Conservation (phyloP, 1,140 invertebrate species). For the Drosophila orosa region DNA sequence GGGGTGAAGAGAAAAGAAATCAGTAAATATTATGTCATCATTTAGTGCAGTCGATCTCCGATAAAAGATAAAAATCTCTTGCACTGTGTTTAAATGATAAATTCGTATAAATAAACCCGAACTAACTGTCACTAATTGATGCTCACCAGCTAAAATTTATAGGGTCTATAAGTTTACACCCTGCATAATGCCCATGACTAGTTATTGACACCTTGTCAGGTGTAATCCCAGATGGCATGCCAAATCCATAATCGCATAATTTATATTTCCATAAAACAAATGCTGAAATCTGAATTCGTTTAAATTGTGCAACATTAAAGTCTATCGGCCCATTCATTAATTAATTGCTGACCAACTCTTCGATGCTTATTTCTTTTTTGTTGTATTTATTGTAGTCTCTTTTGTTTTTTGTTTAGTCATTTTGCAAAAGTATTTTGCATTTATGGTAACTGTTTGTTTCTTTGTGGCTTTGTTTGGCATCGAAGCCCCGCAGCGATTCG, state of each 20-base stretch:
- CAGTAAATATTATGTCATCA: neutral
- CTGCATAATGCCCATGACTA: constrained; percentile 17
- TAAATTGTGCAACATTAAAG: constrained; percentile 71
- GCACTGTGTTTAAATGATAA: constrained; percentile 7
- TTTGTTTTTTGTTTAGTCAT: constrained; percentile 51
- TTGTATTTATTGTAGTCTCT: constrained; percentile 10
- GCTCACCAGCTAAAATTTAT: neutral
- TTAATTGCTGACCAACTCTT: constrained; percentile 46
- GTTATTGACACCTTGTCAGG: constrained; percentile 40
- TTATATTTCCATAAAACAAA: constrained; percentile 46
- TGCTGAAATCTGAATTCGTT: constrained; percentile 74
- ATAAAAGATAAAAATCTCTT: neutral
- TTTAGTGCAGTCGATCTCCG: constrained; percentile 1
- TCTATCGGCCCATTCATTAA: constrained; percentile 43
- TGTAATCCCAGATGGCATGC: constrained; percentile 15
- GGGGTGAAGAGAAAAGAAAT: neutral
- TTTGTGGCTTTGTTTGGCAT: constrained; percentile 64
- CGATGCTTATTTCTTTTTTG: constrained; percentile 34
- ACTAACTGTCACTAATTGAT: neutral
- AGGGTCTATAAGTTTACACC: constrained; percentile 4
- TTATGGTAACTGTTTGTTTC: constrained; percentile 69
- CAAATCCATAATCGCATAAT: constrained; percentile 26
- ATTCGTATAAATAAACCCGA: neutral
- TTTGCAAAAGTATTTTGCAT: constrained; percentile 60
- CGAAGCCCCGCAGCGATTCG: constrained; percentile 46